A percentile compares a stretch with the other conserved stretches of the same genome.
Conservation (phyloP, 2,888 invertebrate genomes). For the Petrolisthes manimaculis region DNA sequence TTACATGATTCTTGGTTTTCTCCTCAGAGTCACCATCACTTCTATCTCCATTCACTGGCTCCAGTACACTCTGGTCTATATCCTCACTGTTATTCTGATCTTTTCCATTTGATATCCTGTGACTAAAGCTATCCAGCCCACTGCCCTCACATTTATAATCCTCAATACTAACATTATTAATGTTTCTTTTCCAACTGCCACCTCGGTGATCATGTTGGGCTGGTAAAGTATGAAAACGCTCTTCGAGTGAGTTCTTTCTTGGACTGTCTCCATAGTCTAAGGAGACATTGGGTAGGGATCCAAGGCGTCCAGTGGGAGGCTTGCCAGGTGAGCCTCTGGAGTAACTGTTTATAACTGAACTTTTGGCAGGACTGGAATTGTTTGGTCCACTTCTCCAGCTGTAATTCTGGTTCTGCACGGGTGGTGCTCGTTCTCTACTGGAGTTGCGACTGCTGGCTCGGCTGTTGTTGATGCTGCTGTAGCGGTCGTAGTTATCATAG, state of each 20-base stretch:
- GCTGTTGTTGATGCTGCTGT: conserved; percentile 60
- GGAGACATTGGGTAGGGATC: conserved; percentile 51
- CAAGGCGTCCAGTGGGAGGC: conserved; percentile 57
- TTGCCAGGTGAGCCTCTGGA: conserved; percentile 48
- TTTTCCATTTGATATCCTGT: neutral
- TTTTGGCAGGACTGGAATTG: conserved; percentile 45
- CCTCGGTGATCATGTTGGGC: conserved; percentile 27
- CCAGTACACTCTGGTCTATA: neutral
- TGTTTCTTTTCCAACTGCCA: conserved; percentile 6
- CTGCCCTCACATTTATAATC: conserved; percentile 13
- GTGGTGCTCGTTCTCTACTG: conserved; percentile 52
- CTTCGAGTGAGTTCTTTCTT: conserved; percentile 4
- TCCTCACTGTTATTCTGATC: conserved; percentile 19
- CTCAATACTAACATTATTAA: neutral
- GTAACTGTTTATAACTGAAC: conserved; percentile 6
- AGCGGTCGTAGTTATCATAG: conserved; percentile 58
- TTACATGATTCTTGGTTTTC: neutral
- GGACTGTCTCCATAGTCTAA: conserved; percentile 42
- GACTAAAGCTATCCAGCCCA: conserved; percentile 26
- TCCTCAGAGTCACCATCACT: conserved; percentile 1
- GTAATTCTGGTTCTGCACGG: conserved; percentile 26
- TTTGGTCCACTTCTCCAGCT: conserved; percentile 50
- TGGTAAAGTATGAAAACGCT: conserved; percentile 45
- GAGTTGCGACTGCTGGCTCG: conserved; percentile 60
- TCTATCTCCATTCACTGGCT: neutral